These are phyloP conservation scores for Drosophila ficusphila DNA, from an alignment of 1,140 invertebrate genomes.

Conservation along the genomic window DNA sequence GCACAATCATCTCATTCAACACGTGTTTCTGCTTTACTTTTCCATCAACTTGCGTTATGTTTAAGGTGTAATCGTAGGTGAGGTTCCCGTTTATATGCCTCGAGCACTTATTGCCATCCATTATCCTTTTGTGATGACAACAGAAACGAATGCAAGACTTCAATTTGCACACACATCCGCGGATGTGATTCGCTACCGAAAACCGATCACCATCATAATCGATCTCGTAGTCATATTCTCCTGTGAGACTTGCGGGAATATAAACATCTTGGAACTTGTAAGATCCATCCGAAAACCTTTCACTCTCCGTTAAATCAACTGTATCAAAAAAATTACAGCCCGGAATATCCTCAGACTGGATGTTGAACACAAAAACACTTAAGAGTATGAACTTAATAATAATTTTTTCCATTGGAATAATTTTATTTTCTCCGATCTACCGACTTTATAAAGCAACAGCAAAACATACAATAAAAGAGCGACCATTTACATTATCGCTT, in stretches of 20 bases:
- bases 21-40: conserved; percentile 6
- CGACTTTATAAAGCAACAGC: background rate
- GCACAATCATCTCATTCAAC: conserved; percentile 26
- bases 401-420: background rate
- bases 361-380: background rate
- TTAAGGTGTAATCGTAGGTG: conserved; percentile 16
- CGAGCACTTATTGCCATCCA: conserved; percentile 1
- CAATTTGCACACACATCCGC: conserved; percentile 55
- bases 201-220: background rate
- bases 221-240: conserved; percentile 32
- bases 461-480: background rate
- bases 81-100: background rate
- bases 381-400: background rate
- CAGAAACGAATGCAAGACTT: conserved; percentile 58
- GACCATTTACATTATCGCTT: background rate
- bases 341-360: conserved; percentile 15
- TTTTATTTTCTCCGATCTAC: background rate
- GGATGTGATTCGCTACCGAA: conserved; percentile 27
- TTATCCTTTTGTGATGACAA: conserved; percentile 21
- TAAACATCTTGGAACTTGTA: conserved; percentile 47
- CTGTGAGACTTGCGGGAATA: conserved; percentile 36
- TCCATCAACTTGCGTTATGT: conserved; percentile 34
- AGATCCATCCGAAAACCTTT: conserved; percentile 42
- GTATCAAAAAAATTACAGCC: conserved; percentile 59
- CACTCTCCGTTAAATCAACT: conserved; percentile 33